Evolutionary conservation across 1,140 invertebrate genomes (phyloP), one percentile per base, ranked within the genome.

Genomic region (Theocolax elegans): DNA sequence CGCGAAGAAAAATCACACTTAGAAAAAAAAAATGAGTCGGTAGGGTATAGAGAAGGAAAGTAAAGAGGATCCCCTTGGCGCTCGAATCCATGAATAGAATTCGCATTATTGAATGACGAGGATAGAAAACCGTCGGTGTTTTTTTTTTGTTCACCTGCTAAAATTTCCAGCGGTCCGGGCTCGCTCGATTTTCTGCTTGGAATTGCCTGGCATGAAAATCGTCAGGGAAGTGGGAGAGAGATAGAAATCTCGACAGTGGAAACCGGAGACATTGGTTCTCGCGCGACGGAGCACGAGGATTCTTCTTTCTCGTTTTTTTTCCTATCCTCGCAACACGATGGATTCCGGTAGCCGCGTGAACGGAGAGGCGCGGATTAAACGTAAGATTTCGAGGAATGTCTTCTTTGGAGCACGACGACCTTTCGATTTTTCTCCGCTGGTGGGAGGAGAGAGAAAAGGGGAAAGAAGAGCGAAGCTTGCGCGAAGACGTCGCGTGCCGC

Each of bases 321-420:
- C 19, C 27, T 21, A 21, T 35, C 2, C 25, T 38, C 2, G 13
- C n/a, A 12, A 29, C 64, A 48, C 42, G 35, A 44, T 40, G 66
- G 54, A 63, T 63, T 48, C 40, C 62, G 46, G 42, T 54, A 60
- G 60, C 49, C 60, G 59, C 23, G 63, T 35, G 13, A n/a, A 15
- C 54, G 21, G 66, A 42, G 56, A 72, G 64, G n/a, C 53, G 54
- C 42, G 17, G 17, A 38, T 19, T 8, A 60, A 49, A 58, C 23
- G 23, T 8, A 64, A 64, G 67, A 74, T 73, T 74, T 75, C 73
- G 54, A 79, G 74, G 77, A 83, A 82, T 80, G 80, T 81, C 79
- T 82, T 79, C 75, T 79, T 80, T 73, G 65, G 0, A n/a, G 27
- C 42, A 1, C 67, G 72, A 76, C 74, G 77, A 77, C 77, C 75